A percentile compares a stretch with the other conserved stretches of the same genome.
phyloP scores from a whole-genome alignment of 2,888 invertebrate genomes.

The Invenusta paracnida region DNA sequence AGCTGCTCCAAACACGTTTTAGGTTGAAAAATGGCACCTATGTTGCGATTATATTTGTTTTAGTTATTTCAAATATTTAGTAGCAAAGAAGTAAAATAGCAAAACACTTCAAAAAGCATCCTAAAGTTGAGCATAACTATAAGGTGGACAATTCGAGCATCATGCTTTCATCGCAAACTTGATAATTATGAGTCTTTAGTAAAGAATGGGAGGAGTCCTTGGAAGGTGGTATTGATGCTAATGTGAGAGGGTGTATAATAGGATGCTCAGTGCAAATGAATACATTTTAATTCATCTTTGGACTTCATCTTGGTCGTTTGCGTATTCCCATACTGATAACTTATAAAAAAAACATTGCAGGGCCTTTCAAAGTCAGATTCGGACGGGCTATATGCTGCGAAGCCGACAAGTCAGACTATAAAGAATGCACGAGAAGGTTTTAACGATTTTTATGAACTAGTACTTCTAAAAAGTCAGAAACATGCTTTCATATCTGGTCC shows the following conservation, averaged over 20 bases:
- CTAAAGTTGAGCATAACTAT: conserved; percentile 11
- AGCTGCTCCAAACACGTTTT: no score
- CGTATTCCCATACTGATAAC: conserved; percentile 18
- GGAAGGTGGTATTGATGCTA: neutral
- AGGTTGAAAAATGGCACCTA: no score
- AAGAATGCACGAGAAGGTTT: neutral
- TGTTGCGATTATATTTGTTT: no score
- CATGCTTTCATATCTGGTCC: conserved; percentile 18
- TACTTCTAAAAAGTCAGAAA: conserved; percentile 21
- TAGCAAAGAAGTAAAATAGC: neutral
- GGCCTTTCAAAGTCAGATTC: neutral
- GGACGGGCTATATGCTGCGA: neutral
- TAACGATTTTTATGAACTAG: neutral
- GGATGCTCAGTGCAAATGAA: conserved; percentile 16
- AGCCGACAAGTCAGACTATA: neutral
- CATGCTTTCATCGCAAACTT: neutral
- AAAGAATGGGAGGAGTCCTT: neutral
- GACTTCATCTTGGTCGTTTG: conserved; percentile 13
- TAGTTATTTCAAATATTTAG: no score
- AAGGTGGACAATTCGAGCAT: neutral
- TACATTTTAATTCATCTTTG: neutral
- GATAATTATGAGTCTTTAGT: conserved; percentile 26
- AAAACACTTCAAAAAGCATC: neutral
- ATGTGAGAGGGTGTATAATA: neutral
- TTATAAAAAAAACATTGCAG: neutral